Percentiles rank a stretch among this genome's conserved stretches.
Evolutionary conservation across 1,140 invertebrate species (phyloP).

Genomic region (Aphidius ervi): DNA sequence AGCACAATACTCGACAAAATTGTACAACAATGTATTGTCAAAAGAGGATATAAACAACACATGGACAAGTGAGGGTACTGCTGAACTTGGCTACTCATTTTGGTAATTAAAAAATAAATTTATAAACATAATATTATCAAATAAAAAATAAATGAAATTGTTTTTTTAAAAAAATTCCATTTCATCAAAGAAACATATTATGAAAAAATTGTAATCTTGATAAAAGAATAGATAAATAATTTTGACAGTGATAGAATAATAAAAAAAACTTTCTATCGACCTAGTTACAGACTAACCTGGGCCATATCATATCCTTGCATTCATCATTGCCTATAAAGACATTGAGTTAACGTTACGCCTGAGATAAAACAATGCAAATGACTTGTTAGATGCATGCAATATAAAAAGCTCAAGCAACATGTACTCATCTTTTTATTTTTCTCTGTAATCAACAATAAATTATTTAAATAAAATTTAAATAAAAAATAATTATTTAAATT

Average conservation of each 20-base stretch:
- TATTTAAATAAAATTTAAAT: neutral
- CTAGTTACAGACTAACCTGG: no score
- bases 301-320: conserved; percentile 3
- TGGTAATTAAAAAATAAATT: conserved; percentile 54
- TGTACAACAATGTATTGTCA: conserved; percentile 73
- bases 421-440: neutral
- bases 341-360: neutral
- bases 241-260: no score
- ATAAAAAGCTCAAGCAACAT: neutral
- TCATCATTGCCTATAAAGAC: neutral
- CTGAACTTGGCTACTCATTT: conserved; percentile 73
- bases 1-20: conserved; percentile 68
- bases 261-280: no score
- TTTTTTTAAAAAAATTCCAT: conserved; percentile 7
- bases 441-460: no score
- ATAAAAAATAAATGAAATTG: neutral
- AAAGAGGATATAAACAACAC: conserved; percentile 68
- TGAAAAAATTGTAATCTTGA: neutral
- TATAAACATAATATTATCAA: neutral
- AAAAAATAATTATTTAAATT: conserved; percentile 5
- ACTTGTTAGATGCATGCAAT: neutral
- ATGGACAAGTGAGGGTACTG: conserved; percentile 69
- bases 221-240: no score
- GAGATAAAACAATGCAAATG: conserved; percentile 14
- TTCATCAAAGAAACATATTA: neutral